Percentiles rank a stretch among this genome's conserved stretches.
Conservation (phyloP, 2,113 vertebrate species). For the Apteryx owenii region DNA sequence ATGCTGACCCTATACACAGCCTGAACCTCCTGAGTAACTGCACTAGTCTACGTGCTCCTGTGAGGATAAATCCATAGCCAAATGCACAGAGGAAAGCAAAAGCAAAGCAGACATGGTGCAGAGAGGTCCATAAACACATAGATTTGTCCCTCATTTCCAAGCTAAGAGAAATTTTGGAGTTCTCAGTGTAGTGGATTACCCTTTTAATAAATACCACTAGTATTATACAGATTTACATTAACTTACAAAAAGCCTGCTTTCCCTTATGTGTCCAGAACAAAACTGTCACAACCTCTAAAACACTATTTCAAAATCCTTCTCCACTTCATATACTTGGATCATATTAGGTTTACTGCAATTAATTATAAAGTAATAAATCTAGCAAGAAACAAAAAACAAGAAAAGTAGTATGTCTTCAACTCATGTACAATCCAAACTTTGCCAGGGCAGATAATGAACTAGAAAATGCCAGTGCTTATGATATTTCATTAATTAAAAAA, state of each 20-base stretch:
- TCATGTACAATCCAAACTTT: background rate
- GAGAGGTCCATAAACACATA: rapidly evolving
- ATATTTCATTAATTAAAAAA: background rate
- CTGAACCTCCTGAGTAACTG: background rate
- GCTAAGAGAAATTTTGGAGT: background rate
- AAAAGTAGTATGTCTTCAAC: background rate
- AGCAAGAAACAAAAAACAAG: background rate
- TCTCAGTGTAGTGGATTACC: background rate
- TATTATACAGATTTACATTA: background rate
- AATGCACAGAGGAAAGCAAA: background rate
- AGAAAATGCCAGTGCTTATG: background rate
- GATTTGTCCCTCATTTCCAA: background rate
- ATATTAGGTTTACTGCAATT: background rate
- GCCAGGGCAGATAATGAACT: background rate
- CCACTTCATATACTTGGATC: background rate
- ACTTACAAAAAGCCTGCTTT: background rate
- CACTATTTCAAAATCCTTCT: background rate
- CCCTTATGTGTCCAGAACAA: background rate
- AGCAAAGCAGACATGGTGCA: background rate
- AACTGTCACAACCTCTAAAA: background rate
- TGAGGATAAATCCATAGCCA: background rate
- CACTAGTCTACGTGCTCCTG: background rate
- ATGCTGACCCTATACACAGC: background rate
- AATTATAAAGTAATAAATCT: background rate
- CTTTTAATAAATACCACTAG: background rate